Percentiles rank a stretch among this genome's conserved stretches.
phyloP scores from a whole-genome alignment of 2,888 invertebrate genomes.

The Drosophila buzzatii region DNA sequence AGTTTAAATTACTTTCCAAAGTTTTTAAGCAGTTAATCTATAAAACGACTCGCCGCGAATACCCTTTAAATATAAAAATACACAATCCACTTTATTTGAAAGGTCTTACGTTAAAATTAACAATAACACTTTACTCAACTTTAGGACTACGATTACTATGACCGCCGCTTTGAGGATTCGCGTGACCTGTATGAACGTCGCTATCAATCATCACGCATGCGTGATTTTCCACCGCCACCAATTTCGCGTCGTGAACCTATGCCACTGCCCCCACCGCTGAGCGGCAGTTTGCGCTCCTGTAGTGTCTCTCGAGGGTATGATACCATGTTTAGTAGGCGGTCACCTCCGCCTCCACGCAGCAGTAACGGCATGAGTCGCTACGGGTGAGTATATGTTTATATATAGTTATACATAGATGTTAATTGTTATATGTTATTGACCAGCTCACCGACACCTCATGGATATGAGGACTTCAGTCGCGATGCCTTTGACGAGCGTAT shows the following conservation, averaged over 20 bases:
- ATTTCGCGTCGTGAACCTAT: constrained; percentile 91
- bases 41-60: constrained; percentile 49
- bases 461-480: constrained; percentile 95
- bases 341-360: constrained; percentile 88
- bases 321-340: constrained; percentile 93
- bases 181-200: constrained; percentile 93
- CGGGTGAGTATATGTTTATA: constrained; percentile 72
- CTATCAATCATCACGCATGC: constrained; percentile 87
- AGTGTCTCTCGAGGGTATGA: constrained; percentile 89
- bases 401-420: neutral
- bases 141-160: constrained; percentile 90
- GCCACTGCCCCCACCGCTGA: constrained; percentile 90
- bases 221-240: constrained; percentile 89
- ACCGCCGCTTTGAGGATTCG: constrained; percentile 92
- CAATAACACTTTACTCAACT: constrained; percentile 14
- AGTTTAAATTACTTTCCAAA: neutral
- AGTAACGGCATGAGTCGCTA: constrained; percentile 85
- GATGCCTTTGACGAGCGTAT: constrained; percentile 94
- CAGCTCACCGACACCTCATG: constrained; percentile 85
- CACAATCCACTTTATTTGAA: neutral
- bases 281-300: constrained; percentile 85
- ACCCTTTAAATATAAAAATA: constrained; percentile 10
- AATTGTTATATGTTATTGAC: neutral
- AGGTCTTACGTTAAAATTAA: neutral
- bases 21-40: constrained; percentile 41